These are phyloP conservation scores for Melanotus villosus DNA, from an alignment of 2,888 invertebrate genomes.

Conservation along the genomic window DNA sequence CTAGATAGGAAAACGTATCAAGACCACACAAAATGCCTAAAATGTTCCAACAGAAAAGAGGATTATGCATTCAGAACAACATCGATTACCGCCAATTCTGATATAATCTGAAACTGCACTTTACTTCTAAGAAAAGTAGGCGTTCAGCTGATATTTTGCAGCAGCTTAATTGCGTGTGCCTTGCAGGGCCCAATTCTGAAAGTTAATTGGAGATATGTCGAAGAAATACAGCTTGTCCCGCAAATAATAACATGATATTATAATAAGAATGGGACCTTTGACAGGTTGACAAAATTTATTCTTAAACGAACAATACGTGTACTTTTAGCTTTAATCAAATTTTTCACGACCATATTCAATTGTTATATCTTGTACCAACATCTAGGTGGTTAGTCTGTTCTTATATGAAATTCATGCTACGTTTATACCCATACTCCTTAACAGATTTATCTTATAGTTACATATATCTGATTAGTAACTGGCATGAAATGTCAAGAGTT, in stretches of 20 bases:
- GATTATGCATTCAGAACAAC: not conserved
- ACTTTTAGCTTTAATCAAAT: no score
- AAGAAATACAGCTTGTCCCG: not conserved
- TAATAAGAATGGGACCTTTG: not conserved
- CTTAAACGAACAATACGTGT: not conserved
- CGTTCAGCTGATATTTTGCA: not conserved
- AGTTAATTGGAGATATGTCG: not conserved
- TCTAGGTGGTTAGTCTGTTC: no score
- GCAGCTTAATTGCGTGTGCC: not conserved
- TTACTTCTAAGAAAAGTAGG: not conserved
- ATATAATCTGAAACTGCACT: not conserved
- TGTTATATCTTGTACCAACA: no score
- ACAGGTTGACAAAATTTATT: not conserved
- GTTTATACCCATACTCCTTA: no score
- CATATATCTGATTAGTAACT: no score
- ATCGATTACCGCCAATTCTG: not conserved
- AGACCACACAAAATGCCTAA: not conserved
- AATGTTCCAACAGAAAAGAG: not conserved
- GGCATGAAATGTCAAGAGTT: no score
- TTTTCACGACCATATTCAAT: no score
- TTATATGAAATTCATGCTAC: no score
- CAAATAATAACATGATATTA: not conserved
- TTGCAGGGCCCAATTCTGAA: not conserved
- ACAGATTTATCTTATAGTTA: no score
- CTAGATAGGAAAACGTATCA: no score